phyloP scores from a whole-genome alignment of 2,113 vertebrate species.

The human region GRCh38 chrY:23130001-23130500 shows the following conservation, averaged over 20 bases:
- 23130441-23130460: slow-evolving; percentile 65
- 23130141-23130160: slow-evolving; percentile 8
- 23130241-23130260: slow-evolving; percentile 81
- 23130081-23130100: neutral
- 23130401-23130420: slow-evolving; percentile 60
- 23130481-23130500: slow-evolving; percentile 81
- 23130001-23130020: neutral
- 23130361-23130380: slow-evolving; percentile 70
- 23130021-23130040: slow-evolving; percentile 13
- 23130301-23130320: slow-evolving; percentile 78
- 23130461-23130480: slow-evolving; percentile 69
- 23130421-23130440: slow-evolving; percentile 72
- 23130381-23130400: slow-evolving; percentile 65
- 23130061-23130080: neutral
- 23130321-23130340: slow-evolving; percentile 75
- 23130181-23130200: slow-evolving; percentile 59
- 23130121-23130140: neutral
- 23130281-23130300: slow-evolving; percentile 78
- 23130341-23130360: slow-evolving; percentile 83
- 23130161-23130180: slow-evolving; percentile 29
- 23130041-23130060: neutral
- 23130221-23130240: slow-evolving; percentile 70
- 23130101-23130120: neutral
- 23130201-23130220: slow-evolving; percentile 34
- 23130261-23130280: slow-evolving; percentile 80